phyloP scores from a whole-genome alignment of 2,888 invertebrate genomes.

The Tiliacea citrago region DNA sequence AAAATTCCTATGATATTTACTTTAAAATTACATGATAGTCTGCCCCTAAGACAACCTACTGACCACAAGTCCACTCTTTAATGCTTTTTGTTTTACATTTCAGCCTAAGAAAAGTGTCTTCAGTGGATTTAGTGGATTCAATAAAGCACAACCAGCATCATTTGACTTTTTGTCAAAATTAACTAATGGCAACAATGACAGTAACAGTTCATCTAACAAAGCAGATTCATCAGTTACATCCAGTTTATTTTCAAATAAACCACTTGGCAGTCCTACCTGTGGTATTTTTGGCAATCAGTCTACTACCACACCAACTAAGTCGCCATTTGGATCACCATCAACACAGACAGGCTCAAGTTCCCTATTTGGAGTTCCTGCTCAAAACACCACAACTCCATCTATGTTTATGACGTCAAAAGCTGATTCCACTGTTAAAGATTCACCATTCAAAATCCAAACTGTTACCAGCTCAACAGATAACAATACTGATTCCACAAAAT shows the following conservation, averaged over 20 bases:
- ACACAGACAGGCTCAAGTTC: slow-evolving; percentile 44
- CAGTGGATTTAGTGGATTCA: slow-evolving; percentile 93
- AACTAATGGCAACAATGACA: slow-evolving; percentile 86
- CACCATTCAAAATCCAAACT: slow-evolving; percentile 79
- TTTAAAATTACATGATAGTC: neutral
- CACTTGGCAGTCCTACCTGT: slow-evolving; percentile 67
- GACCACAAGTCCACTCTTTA: slow-evolving; percentile 1
- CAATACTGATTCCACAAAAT: slow-evolving; percentile 70
- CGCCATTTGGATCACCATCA: slow-evolving; percentile 73
- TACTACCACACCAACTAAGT: slow-evolving; percentile 67
- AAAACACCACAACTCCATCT: slow-evolving; percentile 68
- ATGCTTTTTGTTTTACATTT: slow-evolving; percentile 64
- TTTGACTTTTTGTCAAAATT: slow-evolving; percentile 92
- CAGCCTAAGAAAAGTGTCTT: slow-evolving; percentile 91
- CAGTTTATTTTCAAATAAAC: slow-evolving; percentile 76
- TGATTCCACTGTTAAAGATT: slow-evolving; percentile 77
- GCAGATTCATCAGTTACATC: slow-evolving; percentile 70
- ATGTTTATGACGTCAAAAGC: slow-evolving; percentile 78
- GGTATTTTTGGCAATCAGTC: slow-evolving; percentile 76
- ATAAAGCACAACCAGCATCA: slow-evolving; percentile 88
- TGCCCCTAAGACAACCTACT: no score
- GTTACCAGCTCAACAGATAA: slow-evolving; percentile 71
- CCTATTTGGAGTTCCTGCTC: slow-evolving; percentile 61
- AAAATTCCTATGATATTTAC: slow-evolving; percentile 1
- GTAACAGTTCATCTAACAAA: slow-evolving; percentile 74